Evolutionary conservation across 2,888 invertebrate genomes (phyloP).

Genomic region (Drosophila vallismaia): DNA sequence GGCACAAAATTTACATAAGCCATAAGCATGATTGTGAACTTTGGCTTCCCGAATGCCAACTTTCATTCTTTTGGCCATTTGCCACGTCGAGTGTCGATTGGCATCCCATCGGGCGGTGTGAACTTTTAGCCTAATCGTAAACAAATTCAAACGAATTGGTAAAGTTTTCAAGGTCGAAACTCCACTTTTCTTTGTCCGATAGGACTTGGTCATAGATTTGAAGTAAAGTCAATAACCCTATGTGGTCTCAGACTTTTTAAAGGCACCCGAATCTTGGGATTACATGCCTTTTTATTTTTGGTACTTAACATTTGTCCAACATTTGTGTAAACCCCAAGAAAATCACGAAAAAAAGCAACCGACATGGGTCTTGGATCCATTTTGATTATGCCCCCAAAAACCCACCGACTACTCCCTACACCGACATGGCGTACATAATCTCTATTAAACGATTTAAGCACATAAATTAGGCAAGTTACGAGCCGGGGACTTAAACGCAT

Average conservation of each 20-base stretch:
- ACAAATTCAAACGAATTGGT: conserved; percentile 66
- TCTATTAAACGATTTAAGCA: conserved; percentile 79
- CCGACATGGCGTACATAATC: conserved; percentile 74
- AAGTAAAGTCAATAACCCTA: conserved; percentile 32
- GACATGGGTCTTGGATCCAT: conserved; percentile 53
- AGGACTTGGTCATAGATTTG: neutral
- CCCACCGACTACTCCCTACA: neutral
- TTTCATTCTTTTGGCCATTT: conserved; percentile 48
- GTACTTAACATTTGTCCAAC: conserved; percentile 46
- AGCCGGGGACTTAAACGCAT: conserved; percentile 48
- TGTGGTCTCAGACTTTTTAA: conserved; percentile 3
- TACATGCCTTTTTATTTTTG: conserved; percentile 30
- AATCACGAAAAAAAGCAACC: conserved; percentile 15
- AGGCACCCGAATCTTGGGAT: conserved; percentile 29
- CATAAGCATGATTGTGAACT: conserved; percentile 53
- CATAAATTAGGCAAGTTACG: conserved; percentile 76
- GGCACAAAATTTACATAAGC: conserved; percentile 49
- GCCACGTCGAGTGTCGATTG: conserved; percentile 65
- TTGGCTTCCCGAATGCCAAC: conserved; percentile 40
- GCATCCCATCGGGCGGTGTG: conserved; percentile 55
- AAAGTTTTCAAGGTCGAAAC: conserved; percentile 68
- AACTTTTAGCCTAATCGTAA: conserved; percentile 68
- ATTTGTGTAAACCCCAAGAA: conserved; percentile 53
- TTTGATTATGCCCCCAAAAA: conserved; percentile 67
- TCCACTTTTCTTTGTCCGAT: conserved; percentile 10